Conservation (phyloP, 2,113 vertebrate genomes). For the Uria aalge region DNA sequence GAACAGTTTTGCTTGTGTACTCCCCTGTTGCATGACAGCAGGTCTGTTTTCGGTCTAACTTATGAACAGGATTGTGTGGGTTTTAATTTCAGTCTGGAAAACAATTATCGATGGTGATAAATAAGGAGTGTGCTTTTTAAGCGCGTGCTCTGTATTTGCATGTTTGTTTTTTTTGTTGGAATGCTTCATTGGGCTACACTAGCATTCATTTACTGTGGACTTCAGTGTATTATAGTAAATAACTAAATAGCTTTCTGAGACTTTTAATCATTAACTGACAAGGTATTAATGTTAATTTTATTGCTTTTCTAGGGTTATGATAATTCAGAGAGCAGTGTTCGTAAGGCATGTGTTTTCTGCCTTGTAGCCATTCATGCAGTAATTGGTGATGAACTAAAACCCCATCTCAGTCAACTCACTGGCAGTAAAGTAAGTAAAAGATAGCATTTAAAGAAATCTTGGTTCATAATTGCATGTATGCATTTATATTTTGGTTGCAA, state of each 20-base stretch:
- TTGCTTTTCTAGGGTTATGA: conserved; percentile 87
- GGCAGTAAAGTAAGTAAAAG: conserved; percentile 89
- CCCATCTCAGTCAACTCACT: conserved; percentile 93
- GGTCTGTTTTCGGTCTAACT: not conserved
- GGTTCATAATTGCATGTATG: not conserved
- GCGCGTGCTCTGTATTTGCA: not conserved
- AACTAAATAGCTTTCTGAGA: conserved; percentile 2
- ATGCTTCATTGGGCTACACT: not conserved
- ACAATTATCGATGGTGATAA: not conserved
- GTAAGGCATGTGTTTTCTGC: conserved; percentile 97
- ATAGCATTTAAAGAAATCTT: not conserved
- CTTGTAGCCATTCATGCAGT: conserved; percentile 92
- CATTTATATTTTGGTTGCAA: not conserved
- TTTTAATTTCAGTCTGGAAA: not conserved
- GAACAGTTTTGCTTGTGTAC: not conserved
- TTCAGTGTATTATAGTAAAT: not conserved
- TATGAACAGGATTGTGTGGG: not conserved
- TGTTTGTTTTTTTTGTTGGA: not conserved
- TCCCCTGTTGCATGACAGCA: not conserved
- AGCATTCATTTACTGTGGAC: not conserved
- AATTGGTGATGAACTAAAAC: conserved; percentile 96
- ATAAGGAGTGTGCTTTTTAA: not conserved
- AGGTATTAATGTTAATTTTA: conserved; percentile 47
- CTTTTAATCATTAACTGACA: conserved; percentile 48
- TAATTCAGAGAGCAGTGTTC: conserved; percentile 96